phyloP scores from a whole-genome alignment of 2,888 invertebrate genomes.

The Mellilla xanthometata region DNA sequence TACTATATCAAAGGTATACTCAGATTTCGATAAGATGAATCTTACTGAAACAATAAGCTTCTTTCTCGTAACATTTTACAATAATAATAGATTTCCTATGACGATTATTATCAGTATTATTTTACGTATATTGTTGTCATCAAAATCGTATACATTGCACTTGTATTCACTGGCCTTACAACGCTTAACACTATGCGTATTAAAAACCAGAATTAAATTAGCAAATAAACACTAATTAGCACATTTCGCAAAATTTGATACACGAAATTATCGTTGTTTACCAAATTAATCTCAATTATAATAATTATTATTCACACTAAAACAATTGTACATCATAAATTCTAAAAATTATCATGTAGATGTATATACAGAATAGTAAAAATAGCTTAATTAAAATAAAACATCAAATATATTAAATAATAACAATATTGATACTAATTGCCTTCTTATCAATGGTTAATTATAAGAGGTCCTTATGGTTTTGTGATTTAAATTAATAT shows the following conservation, averaged over 20 bases:
- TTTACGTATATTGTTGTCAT: slow-evolving; percentile 82
- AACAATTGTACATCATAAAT: slow-evolving; percentile 80
- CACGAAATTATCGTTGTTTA: slow-evolving; percentile 64
- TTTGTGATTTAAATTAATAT: slow-evolving; percentile 72
- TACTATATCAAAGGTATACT: slow-evolving; percentile 65
- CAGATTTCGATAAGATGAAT: slow-evolving; percentile 46
- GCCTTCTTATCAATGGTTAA: slow-evolving; percentile 83
- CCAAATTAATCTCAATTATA: slow-evolving; percentile 73
- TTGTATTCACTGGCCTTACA: slow-evolving; percentile 79
- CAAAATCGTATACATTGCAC: slow-evolving; percentile 84
- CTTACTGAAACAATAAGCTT: slow-evolving; percentile 65
- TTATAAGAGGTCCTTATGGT: slow-evolving; percentile 83
- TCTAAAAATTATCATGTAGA: slow-evolving; percentile 73
- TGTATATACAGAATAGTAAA: slow-evolving; percentile 77
- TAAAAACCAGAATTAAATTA: slow-evolving; percentile 57
- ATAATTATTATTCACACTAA: slow-evolving; percentile 78
- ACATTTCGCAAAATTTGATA: slow-evolving; percentile 54
- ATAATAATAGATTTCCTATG: slow-evolving; percentile 73
- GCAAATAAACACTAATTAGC: slow-evolving; percentile 64
- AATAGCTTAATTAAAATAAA: slow-evolving; percentile 80
- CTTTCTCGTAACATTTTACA: slow-evolving; percentile 73
- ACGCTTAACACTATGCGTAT: slow-evolving; percentile 54
- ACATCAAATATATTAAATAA: slow-evolving; percentile 83
- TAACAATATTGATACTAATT: slow-evolving; percentile 82
- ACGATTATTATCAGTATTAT: slow-evolving; percentile 73